Base-by-base conservation (phyloP, 2,888 invertebrate species). In the Epiblema foenella region DNA sequence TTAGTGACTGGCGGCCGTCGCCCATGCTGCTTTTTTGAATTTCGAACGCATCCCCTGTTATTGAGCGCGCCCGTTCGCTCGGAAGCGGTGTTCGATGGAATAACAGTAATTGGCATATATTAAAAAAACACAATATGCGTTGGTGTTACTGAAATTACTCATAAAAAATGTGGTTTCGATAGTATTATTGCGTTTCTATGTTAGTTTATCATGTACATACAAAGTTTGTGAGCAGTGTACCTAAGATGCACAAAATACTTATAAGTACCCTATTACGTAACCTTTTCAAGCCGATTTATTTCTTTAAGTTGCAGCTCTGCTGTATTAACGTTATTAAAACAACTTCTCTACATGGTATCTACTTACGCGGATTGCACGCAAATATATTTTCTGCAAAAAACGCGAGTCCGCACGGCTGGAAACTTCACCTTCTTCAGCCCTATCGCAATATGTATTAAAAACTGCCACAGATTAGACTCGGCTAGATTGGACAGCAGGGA, bases 1-100 rank as follows among this genome's bases (percentile, higher is more conserved):
- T 91, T 91, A 91, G 88, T 88, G 83, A 91, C 87, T 79, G 85
- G 83, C 85, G 78, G 81, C 84, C 89, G 87, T 91, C 85, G 78
- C 81, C 84, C 89, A 88, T 91, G 89, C 88, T 88, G 87, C 84
- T 85, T 91, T 91, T 91, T 91, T 85, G 87, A 90, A 90, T 87
- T 89, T 87, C 81, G 87, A 87, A 86, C 79, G 82, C 89, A 91
- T 91, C 88, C 91, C 88, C 82, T 88, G 90, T 85, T 88, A 88
- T 88, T 86, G 90, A 85, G 81, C 82, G 83, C 77, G 83, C 78
- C 78, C 80, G 77, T 76, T 83, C 83, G 80, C 62, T 74, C 82
- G 86, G 83, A 87, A 89, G 84, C 82, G 59, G 46, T 65, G 70
- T 46, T 59, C 65, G 65, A 60, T 70, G 70, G 66, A 59, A 66